phyloP scores from a whole-genome alignment of 2,888 invertebrate species.

The Pristionchus japonicus region DNA sequence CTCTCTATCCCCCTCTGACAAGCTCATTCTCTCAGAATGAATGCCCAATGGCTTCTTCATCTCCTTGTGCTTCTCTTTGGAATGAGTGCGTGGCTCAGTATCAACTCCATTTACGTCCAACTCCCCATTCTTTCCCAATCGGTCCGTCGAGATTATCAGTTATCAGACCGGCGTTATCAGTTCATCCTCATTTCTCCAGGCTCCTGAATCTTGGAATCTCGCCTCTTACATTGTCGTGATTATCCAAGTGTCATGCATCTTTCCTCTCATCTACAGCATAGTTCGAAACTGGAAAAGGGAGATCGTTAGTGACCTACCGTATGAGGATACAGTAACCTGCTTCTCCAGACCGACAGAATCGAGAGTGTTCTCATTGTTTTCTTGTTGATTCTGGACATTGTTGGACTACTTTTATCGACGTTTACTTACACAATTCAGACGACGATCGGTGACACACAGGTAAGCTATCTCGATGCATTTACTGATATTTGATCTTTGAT shows the following conservation, averaged over 20 bases:
- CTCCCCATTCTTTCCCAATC: constrained; percentile 32
- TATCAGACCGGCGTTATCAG: background rate
- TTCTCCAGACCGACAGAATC: background rate
- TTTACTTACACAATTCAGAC: constrained; percentile 13
- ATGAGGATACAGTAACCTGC: background rate
- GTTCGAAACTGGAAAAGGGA: background rate
- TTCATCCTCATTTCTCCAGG: constrained; percentile 7
- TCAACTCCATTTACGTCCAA: constrained; percentile 46
- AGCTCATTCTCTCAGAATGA: background rate
- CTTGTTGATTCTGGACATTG: constrained; percentile 23
- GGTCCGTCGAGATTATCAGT: background rate
- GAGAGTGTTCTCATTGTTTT: constrained; percentile 9
- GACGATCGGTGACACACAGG: background rate
- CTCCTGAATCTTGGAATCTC: constrained; percentile 47
- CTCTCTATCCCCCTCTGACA: background rate
- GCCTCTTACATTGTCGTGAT: constrained; percentile 43
- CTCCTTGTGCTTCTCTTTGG: constrained; percentile 38
- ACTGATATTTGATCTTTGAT: background rate
- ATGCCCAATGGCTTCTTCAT: background rate
- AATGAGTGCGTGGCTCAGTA: constrained; percentile 37
- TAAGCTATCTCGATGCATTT: background rate
- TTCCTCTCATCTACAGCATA: constrained; percentile 45
- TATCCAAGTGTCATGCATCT: constrained; percentile 44
- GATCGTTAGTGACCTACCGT: constrained; percentile 10
- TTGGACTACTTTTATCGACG: constrained; percentile 31